These are phyloP conservation scores for Lacerta viridis DNA, from an alignment of 2,797 vertebrate species.

Conservation along the genomic window DNA sequence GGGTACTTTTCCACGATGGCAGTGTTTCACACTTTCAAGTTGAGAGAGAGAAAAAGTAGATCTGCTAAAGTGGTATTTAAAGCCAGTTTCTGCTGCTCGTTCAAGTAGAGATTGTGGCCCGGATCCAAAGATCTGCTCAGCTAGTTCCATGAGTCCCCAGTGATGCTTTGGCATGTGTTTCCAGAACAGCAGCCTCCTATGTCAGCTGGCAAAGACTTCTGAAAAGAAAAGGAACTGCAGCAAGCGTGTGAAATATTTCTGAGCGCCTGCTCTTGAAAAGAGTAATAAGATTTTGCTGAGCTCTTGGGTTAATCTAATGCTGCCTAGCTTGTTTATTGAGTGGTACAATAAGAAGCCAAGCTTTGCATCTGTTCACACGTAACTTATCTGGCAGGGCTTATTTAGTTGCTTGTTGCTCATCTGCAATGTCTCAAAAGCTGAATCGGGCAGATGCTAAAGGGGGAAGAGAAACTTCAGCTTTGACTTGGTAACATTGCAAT, in stretches of 20 bases:
- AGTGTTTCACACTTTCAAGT: conserved; percentile 58
- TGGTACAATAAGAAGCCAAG: fast-evolving
- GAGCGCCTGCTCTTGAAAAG: not conserved
- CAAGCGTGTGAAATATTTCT: not conserved
- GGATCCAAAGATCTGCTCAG: not conserved
- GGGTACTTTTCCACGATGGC: conserved; percentile 75
- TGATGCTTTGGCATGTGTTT: not conserved
- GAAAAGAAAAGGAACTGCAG: not conserved
- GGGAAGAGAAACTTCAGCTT: fast-evolving
- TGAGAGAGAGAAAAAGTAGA: conserved; percentile 28
- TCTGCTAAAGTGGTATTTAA: not conserved
- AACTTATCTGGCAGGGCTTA: not conserved
- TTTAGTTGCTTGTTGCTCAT: not conserved
- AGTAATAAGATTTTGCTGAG: not conserved
- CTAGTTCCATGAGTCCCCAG: not conserved
- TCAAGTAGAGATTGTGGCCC: not conserved
- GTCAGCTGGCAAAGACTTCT: not conserved
- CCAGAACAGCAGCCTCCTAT: not conserved
- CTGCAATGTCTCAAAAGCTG: not conserved
- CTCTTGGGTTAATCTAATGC: fast-evolving
- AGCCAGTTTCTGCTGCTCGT: conserved; percentile 21
- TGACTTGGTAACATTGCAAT: not conserved
- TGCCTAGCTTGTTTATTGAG: not conserved
- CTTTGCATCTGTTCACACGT: not conserved
- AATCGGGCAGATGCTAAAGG: not conserved